Conservation (phyloP, 1,140 invertebrate genomes). For the Drosophila subpulchrella region DNA sequence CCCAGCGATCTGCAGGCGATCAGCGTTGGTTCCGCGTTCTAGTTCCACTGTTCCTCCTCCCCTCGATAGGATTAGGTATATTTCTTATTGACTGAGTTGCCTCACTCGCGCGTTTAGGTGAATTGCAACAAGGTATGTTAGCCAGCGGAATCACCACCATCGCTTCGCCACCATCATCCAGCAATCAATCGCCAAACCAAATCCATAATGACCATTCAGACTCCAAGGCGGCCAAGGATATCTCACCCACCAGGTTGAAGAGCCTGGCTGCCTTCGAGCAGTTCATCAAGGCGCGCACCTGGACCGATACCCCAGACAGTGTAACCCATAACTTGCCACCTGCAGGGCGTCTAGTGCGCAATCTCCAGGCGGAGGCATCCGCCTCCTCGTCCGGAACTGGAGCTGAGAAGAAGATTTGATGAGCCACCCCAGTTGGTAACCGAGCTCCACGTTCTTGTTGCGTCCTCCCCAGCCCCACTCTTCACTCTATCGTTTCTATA, state of each 20-base stretch:
- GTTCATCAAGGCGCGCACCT: constrained; percentile 68
- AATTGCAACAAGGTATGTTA: constrained; percentile 80
- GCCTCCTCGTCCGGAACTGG: constrained; percentile 23
- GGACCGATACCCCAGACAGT: constrained; percentile 58
- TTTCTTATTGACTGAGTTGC: constrained; percentile 41
- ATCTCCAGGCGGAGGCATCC: constrained; percentile 44
- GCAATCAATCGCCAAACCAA: constrained; percentile 26
- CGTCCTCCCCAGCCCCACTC: constrained; percentile 23
- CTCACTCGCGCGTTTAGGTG: constrained; percentile 74
- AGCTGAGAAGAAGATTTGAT: constrained; percentile 67
- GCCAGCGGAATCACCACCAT: constrained; percentile 45
- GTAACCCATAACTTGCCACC: constrained; percentile 69
- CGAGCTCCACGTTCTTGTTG: constrained; percentile 43
- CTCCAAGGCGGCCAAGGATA: constrained; percentile 29
- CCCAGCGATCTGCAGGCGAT: constrained; percentile 45
- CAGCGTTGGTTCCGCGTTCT: constrained; percentile 59
- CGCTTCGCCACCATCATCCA: constrained; percentile 51
- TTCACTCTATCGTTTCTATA: constrained; percentile 38
- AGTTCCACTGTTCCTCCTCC: constrained; percentile 31
- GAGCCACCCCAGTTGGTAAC: constrained; percentile 37
- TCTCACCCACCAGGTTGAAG: constrained; percentile 57
- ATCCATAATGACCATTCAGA: constrained; percentile 34
- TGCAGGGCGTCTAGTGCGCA: constrained; percentile 67
- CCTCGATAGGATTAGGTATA: constrained; percentile 51
- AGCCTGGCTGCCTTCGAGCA: constrained; percentile 73